Percentiles rank a stretch among this genome's conserved stretches.
Conservation (phyloP, 2,888 invertebrate genomes). For the Melangyna quadrimaculata region DNA sequence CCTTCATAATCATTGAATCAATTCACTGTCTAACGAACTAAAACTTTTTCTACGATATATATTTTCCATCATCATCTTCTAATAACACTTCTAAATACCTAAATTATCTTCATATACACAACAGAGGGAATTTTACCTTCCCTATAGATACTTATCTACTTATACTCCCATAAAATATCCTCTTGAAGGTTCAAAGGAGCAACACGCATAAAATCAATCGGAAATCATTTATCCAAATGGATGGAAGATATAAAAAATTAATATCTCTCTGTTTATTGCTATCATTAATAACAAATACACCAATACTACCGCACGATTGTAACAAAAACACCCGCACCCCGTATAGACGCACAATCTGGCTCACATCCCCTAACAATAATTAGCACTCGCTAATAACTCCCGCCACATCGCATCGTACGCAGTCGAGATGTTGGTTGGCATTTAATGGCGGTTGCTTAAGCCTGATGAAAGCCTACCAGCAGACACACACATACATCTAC, state of each 20-base stretch:
- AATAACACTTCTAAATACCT: conserved; percentile 60
- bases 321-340: not conserved
- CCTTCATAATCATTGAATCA: conserved; percentile 18
- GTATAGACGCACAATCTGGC: not conserved
- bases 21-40: conserved; percentile 54
- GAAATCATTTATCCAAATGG: conserved; percentile 67
- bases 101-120: conserved; percentile 22
- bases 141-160: too few relatives aligned
- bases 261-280: conserved; percentile 49
- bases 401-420: not conserved
- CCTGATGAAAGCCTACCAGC: conserved; percentile 56
- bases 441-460: conserved; percentile 58
- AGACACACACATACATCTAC: not conserved
- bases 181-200: conserved; percentile 29
- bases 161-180: not conserved
- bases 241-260: conserved; percentile 64
- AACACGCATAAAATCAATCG: conserved; percentile 64
- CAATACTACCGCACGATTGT: not conserved
- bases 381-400: conserved; percentile 52
- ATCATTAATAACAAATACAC: conserved; percentile 51
- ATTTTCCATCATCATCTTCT: conserved; percentile 61
- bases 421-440: conserved; percentile 20
- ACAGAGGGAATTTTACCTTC: conserved; percentile 1
- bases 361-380: conserved; percentile 45
- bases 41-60: conserved; percentile 31